These are phyloP conservation scores for Dorcus parallelipipedus DNA, from an alignment of 2,888 invertebrate species.

Conservation along the genomic window DNA sequence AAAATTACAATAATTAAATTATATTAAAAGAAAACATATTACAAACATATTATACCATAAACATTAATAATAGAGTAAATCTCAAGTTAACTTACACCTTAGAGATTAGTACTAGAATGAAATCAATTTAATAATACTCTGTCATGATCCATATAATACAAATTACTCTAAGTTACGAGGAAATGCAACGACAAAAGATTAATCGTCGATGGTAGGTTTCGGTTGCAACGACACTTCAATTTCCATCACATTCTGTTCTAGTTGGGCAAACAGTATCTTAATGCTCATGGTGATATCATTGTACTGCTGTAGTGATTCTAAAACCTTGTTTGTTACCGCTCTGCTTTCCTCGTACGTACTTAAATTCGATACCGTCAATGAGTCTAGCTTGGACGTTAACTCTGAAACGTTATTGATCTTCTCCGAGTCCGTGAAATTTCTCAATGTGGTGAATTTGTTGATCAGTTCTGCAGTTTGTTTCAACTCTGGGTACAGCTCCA, in stretches of 20 bases:
- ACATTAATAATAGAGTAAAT: too few species aligned
- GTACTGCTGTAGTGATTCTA: conserved; percentile 49
- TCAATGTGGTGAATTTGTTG: conserved; percentile 45
- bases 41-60: too few species aligned
- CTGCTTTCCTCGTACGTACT: conserved; percentile 45
- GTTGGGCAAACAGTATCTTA: conserved; percentile 48
- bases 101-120: too few species aligned
- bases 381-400: conserved; percentile 46
- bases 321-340: conserved; percentile 43
- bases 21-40: too few species aligned
- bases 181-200: conserved; percentile 8
- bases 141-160: not conserved
- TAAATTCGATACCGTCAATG: conserved; percentile 45
- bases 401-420: conserved; percentile 47
- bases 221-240: conserved; percentile 47
- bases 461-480: conserved; percentile 44
- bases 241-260: conserved; percentile 48
- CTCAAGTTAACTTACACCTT: too few species aligned
- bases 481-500: conserved; percentile 49
- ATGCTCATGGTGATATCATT: conserved; percentile 51
- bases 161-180: not conserved
- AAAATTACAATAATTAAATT: too few species aligned
- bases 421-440: conserved; percentile 47
- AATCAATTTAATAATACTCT: too few species aligned
- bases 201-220: conserved; percentile 38